Percentiles rank a stretch among this genome's conserved stretches.
phyloP scores from a whole-genome alignment of 2,113 vertebrate genomes.

The Thymallus thymallus region DNA sequence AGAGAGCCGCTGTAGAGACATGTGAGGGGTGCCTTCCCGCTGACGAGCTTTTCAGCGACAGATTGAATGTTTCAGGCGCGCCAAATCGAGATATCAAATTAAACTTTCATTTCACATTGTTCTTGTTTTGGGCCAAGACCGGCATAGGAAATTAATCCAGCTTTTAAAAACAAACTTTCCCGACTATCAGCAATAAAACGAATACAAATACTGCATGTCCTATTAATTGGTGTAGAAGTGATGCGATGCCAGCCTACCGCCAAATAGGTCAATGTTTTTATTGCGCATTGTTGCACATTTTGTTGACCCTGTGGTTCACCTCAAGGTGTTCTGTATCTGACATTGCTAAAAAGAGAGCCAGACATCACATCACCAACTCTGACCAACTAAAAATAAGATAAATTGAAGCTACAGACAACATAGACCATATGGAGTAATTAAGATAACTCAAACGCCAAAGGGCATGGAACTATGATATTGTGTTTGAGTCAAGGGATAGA shows the following conservation, averaged over 20 bases:
- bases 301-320: background rate
- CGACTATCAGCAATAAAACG: background rate
- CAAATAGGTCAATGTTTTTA: conserved; percentile 5
- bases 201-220: background rate
- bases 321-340: background rate
- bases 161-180: background rate
- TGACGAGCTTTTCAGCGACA: conserved; percentile 27
- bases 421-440: background rate
- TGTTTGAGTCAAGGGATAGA: background rate
- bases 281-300: conserved; percentile 1
- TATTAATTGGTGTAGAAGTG: background rate
- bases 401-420: background rate
- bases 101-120: conserved; percentile 20
- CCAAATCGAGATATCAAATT: conserved; percentile 29
- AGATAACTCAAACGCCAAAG: background rate
- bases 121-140: conserved; percentile 13
- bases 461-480: background rate
- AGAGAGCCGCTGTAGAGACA: background rate
- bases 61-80: conserved; percentile 34
- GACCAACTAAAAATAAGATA: background rate
- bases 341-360: background rate
- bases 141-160: background rate
- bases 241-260: background rate
- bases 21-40: background rate
- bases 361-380: background rate